A percentile compares a stretch with the other conserved stretches of the same genome.
Evolutionary conservation across 2,113 vertebrate species (phyloP).

Genomic region (Euleptes europaea): DNA sequence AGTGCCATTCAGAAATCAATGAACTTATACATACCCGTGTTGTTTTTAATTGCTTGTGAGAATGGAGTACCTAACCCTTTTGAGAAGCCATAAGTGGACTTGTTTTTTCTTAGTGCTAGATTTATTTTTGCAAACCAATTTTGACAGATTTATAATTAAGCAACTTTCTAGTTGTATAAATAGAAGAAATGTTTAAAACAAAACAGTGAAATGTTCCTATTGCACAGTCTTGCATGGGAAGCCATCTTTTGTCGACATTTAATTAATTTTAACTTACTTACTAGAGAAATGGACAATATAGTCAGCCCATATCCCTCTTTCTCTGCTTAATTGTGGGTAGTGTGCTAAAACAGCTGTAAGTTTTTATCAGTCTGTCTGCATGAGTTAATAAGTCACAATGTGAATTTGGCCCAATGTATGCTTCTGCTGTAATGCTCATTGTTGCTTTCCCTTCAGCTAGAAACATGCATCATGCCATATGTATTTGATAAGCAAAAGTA

Average conservation of each 20-base stretch:
- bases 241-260: conserved; percentile 8
- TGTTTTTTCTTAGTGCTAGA: conserved; percentile 65
- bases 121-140: conserved; percentile 62
- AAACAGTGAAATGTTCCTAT: conserved; percentile 56
- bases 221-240: conserved; percentile 21
- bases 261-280: conserved; percentile 52
- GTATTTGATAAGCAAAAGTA: conserved; percentile 49
- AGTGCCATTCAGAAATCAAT: conserved; percentile 43
- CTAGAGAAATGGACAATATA: conserved; percentile 58
- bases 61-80: conserved; percentile 44
- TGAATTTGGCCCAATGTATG: conserved; percentile 82
- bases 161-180: conserved; percentile 66
- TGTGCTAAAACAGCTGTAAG: conserved; percentile 65
- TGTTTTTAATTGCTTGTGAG: conserved; percentile 58
- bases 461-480: conserved; percentile 59
- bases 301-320: conserved; percentile 57
- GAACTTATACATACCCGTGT: conserved; percentile 41
- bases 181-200: conserved; percentile 61
- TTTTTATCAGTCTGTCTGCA: conserved; percentile 82
- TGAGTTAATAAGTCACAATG: conserved; percentile 78
- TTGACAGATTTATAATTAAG: conserved; percentile 64
- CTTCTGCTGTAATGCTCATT: conserved; percentile 68
- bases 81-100: conserved; percentile 48
- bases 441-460: conserved; percentile 60
- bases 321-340: conserved; percentile 59